These are phyloP conservation scores for Molothrus ater DNA, from an alignment of 2,797 vertebrate species.

Conservation along the genomic window DNA sequence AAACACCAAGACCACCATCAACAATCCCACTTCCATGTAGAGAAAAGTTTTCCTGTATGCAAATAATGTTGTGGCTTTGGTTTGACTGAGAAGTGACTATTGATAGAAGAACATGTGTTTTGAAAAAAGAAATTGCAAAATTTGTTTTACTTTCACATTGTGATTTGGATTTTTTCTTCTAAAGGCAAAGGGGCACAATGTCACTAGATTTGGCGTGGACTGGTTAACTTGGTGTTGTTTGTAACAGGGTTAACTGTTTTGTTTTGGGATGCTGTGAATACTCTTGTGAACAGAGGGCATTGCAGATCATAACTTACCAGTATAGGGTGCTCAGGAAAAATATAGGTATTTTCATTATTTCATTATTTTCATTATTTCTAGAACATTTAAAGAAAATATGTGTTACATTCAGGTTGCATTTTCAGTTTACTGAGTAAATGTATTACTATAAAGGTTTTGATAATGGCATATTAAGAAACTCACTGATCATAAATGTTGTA, in stretches of 20 bases:
- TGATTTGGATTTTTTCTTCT: background rate
- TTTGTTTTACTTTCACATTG: background rate
- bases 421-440: background rate
- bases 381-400: background rate
- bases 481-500: constrained; percentile 29
- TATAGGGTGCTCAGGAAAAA: background rate
- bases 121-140: background rate
- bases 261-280: background rate
- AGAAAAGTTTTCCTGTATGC: background rate
- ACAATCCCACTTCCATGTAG: background rate
- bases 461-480: constrained; percentile 27
- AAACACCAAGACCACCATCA: background rate
- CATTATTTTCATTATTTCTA: background rate
- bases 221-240: background rate
- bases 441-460: background rate
- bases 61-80: background rate
- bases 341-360: background rate
- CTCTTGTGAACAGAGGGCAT: background rate
- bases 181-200: rapidly evolving
- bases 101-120: background rate
- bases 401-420: background rate
- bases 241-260: background rate
- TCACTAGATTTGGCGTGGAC: background rate
- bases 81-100: background rate
- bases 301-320: background rate